Evolutionary conservation across 2,888 invertebrate genomes (phyloP).

Genomic region (Drosophila atripex): DNA sequence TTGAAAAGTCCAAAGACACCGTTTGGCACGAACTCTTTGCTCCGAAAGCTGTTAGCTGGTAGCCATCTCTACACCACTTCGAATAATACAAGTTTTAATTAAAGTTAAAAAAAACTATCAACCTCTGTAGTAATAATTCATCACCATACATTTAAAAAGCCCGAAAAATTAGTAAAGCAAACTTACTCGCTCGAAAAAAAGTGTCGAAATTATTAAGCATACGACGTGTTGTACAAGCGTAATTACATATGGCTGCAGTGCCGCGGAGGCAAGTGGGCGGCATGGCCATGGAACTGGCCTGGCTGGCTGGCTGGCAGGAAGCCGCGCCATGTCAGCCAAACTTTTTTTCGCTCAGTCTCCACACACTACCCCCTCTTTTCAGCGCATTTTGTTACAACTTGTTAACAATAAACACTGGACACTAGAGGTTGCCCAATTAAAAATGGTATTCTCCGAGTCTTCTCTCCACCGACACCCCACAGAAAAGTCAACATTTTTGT

Average conservation of each 20-base stretch:
- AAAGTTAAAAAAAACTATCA: constrained; percentile 7
- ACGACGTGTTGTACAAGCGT: constrained; percentile 69
- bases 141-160: constrained; percentile 15
- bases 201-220: constrained; percentile 63
- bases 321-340: constrained; percentile 52
- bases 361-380: constrained; percentile 2
- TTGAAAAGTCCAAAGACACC: constrained; percentile 45
- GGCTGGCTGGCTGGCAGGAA: constrained; percentile 41
- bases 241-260: constrained; percentile 60
- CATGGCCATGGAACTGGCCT: too few relatives aligned
- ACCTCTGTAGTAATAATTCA: constrained; percentile 1
- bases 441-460: constrained; percentile 37
- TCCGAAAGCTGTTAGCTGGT: too few relatives aligned
- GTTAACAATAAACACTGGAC: constrained; percentile 74
- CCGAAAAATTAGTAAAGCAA: constrained; percentile 36
- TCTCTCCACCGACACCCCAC: constrained; percentile 1
- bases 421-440: constrained; percentile 70
- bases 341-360: constrained; percentile 10
- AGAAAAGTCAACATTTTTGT: constrained; percentile 76
- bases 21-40: background rate
- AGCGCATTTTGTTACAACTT: constrained; percentile 56
- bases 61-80: background rate
- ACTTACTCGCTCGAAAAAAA: constrained; percentile 26
- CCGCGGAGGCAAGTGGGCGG: background rate
- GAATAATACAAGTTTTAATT: background rate